A percentile compares a stretch with the other conserved stretches of the same genome.
Conservation (phyloP, 92 coral and sea anemone genomes). For the Porites cylindrica region DNA sequence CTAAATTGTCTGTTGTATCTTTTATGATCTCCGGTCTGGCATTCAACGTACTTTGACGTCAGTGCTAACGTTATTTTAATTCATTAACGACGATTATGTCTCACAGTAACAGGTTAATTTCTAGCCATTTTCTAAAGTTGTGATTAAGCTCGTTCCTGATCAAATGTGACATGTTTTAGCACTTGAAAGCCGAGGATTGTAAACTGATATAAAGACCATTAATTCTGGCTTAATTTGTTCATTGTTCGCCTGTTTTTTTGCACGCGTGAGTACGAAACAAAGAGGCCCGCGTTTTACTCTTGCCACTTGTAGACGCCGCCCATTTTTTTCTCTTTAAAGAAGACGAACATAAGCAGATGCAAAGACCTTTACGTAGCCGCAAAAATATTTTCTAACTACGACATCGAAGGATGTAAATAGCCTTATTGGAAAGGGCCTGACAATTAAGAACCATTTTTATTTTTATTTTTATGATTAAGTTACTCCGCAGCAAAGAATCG, state of each 20-base stretch:
- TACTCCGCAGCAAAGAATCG: neutral
- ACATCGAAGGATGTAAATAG: neutral
- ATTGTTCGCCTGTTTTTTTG: neutral
- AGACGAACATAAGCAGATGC: neutral
- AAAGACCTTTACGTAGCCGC: neutral
- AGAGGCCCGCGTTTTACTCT: neutral
- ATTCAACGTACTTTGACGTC: constrained; percentile 20
- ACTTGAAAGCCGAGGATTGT: neutral
- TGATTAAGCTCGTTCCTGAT: neutral
- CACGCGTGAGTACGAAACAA: neutral
- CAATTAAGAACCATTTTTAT: neutral
- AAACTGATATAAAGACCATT: neutral
- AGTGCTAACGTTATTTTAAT: constrained; percentile 1
- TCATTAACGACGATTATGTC: neutral
- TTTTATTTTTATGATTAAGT: neutral
- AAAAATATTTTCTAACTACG: neutral
- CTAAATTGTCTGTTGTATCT: neutral
- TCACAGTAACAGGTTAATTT: neutral
- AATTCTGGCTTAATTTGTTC: neutral
- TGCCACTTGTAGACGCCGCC: constrained; percentile 12
- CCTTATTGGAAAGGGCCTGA: neutral
- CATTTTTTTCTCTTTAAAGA: too few species aligned
- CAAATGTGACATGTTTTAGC: constrained; percentile 20
- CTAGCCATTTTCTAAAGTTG: neutral
- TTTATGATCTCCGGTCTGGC: constrained; percentile 19